Base-by-base conservation (phyloP, 2,888 invertebrate genomes). In the Leptinotarsa haldemani region DNA sequence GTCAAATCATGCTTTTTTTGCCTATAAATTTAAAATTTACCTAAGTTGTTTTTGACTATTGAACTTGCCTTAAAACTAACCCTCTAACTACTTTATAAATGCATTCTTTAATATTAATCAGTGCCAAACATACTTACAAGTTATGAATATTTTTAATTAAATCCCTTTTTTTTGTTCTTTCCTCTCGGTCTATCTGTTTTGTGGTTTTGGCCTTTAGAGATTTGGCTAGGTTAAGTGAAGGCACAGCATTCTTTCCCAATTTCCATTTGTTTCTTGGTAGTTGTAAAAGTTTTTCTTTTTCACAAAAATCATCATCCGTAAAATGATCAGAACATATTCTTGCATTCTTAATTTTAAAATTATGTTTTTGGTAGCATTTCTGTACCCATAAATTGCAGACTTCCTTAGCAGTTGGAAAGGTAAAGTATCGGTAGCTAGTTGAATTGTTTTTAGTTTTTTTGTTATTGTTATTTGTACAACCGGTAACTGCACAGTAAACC, bases 271-370 rank as follows among this genome's bases (percentile, higher is more conserved):
- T 74, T 22, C 18, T 46, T 1, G 64, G 71, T 20, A 74, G 58
- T 15, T 56, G 30, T 40, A 74, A 68, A 22, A 67, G 20, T 58
- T 68, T 71, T 53, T 68, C 71, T 47, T 68, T 71, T 5, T 64
- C 20, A n/a, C 64, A 68, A 64, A 66, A 74, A 74, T 71, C 74
- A 25, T 61, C 58, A 48, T 71, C 74, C 30, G 40, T 25, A 64
- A 74, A 71, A 58, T 74, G 71, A 9, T 71, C 56, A 5, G 46
- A 71, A 65, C 74, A 74, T 64, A 74, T 71, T 69, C 71, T 71
- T 15, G 58, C 71, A 9, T 22, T 74, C 40, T 71, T 40, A 58
- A 69, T 40, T 22, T 71, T 71, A 68, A 74, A 71, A 15, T 64
- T 65, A 40, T 74, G 71, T 48, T 65, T 40, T 58, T 71, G 68